phyloP scores from a whole-genome alignment of 2,888 invertebrate genomes.

The Pyralis farinalis region DNA sequence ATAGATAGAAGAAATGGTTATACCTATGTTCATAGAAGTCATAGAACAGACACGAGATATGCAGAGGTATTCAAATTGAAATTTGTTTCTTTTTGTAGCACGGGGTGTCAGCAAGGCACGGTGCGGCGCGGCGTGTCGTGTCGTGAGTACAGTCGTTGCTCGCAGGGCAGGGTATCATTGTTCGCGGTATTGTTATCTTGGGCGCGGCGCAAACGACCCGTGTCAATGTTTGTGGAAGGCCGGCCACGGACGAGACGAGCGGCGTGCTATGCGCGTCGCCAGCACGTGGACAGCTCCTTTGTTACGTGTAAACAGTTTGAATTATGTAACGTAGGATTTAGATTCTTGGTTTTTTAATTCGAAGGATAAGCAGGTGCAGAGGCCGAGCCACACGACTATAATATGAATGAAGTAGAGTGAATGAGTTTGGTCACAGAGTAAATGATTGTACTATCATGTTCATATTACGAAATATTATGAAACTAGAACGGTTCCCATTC shows the following conservation, averaged over 20 bases:
- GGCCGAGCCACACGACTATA: no score
- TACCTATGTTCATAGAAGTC: no score
- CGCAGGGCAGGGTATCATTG: constrained; percentile 43
- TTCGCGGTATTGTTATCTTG: constrained; percentile 63
- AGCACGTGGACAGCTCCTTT: constrained; percentile 46
- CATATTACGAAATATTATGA: no score
- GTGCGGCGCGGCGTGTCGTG: constrained; percentile 32
- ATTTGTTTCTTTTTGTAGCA: not conserved
- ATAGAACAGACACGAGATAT: not conserved
- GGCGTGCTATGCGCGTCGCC: constrained; percentile 1
- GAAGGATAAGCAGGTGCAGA: not conserved
- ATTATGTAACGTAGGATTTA: not conserved
- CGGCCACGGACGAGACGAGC: constrained; percentile 23
- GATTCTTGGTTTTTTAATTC: constrained; percentile 1
- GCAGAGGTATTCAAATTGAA: not conserved
- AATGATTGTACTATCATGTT: no score
- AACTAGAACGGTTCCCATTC: no score
- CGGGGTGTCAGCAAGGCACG: constrained; percentile 16
- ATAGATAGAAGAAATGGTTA: no score
- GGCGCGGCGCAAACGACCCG: constrained; percentile 56
- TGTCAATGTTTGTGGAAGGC: constrained; percentile 56
- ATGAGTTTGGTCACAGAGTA: no score
- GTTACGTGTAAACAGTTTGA: constrained; percentile 23
- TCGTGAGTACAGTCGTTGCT: constrained; percentile 1
- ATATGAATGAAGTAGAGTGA: no score